These are phyloP conservation scores for Holacanthus passer DNA, from an alignment of 2,113 vertebrate genomes.

Conservation along the genomic window DNA sequence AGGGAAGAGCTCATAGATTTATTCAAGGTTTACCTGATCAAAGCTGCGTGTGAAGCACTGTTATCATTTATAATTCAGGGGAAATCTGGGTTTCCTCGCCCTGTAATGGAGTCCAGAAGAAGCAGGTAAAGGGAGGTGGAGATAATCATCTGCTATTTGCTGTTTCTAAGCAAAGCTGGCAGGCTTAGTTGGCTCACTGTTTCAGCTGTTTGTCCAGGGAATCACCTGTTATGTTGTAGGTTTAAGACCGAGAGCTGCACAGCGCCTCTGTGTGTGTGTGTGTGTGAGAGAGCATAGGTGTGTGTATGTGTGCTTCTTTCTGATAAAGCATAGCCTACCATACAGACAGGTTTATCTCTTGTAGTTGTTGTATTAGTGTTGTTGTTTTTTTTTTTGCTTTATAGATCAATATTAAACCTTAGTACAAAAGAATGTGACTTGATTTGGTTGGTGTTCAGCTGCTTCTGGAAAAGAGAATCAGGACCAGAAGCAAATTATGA, in stretches of 20 bases:
- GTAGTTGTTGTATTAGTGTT: not conserved
- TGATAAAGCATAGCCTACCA: not conserved
- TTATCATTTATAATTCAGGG: slow-evolving; percentile 59
- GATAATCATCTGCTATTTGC: slow-evolving; percentile 24
- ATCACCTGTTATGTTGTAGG: not conserved
- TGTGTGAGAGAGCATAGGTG: not conserved
- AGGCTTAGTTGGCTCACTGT: not conserved
- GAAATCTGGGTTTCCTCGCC: slow-evolving; percentile 8
- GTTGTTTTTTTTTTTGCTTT: not conserved
- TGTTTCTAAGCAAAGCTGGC: not conserved
- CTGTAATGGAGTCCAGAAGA: slow-evolving; percentile 3
- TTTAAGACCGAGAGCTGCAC: not conserved
- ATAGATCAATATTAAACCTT: not conserved
- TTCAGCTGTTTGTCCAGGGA: not conserved
- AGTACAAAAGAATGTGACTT: not conserved
- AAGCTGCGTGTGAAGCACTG: slow-evolving; percentile 24
- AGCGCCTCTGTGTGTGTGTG: not conserved
- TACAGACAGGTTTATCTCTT: not conserved
- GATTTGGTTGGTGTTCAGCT: not conserved
- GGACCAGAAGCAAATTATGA: not conserved
- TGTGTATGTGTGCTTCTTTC: not conserved
- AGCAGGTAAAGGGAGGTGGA: not conserved
- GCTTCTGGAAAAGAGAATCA: not conserved
- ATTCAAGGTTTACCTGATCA: slow-evolving; percentile 47
- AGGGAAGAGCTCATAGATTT: slow-evolving; percentile 45